phyloP scores from a whole-genome alignment of 2,113 vertebrate genomes.

The Hippocampus comes region DNA sequence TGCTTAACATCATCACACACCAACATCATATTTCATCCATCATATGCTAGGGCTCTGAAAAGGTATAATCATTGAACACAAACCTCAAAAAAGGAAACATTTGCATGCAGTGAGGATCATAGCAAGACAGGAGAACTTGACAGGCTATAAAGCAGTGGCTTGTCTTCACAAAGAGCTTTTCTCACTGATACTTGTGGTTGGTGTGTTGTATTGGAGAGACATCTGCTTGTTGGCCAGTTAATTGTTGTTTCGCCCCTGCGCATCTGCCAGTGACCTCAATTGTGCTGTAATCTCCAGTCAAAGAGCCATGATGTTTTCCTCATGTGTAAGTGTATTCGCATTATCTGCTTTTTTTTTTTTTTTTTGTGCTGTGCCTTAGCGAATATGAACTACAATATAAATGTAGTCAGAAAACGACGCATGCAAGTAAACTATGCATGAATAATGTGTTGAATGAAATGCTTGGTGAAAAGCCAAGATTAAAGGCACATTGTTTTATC shows the following conservation, averaged over 20 bases:
- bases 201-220: slow-evolving; percentile 30
- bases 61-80: not conserved
- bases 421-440: not conserved
- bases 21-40: not conserved
- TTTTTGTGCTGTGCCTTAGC: not conserved
- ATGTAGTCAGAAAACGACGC: not conserved
- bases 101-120: slow-evolving; percentile 30
- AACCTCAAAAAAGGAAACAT: slow-evolving; percentile 8
- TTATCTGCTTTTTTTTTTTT: slow-evolving; percentile 1
- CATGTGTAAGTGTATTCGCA: not conserved
- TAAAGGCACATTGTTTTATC: not conserved
- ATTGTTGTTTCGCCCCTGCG: slow-evolving; percentile 50
- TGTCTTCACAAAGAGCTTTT: slow-evolving; percentile 38
- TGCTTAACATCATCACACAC: too few species aligned
- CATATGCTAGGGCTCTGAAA: not conserved
- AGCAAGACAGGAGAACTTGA: slow-evolving; percentile 34
- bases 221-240: slow-evolving; percentile 48
- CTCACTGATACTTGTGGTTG: slow-evolving; percentile 31
- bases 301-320: slow-evolving; percentile 18
- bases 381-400: not conserved
- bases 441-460: not conserved
- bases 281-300: slow-evolving; percentile 45
- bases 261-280: slow-evolving; percentile 50
- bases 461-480: not conserved
- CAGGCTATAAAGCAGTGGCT: slow-evolving; percentile 43